Evolutionary conservation across 2,888 invertebrate genomes (phyloP).

Genomic region (Euzetes globulus): DNA sequence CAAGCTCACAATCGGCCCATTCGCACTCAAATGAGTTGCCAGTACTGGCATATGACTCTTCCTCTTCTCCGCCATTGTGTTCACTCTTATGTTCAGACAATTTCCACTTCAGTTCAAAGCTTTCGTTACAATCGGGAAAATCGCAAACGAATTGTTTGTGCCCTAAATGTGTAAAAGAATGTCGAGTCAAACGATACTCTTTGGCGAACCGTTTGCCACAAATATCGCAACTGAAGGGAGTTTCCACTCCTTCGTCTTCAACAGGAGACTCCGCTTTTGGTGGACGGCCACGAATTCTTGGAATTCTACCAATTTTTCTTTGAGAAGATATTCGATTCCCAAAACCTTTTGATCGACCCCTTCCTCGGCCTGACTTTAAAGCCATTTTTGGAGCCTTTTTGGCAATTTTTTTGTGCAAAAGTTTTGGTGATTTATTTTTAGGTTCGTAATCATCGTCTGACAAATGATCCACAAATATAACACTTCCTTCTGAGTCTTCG

Average conservation of each 20-base stretch:
- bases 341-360: background rate
- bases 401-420: background rate
- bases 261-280: background rate
- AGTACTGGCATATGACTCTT: background rate
- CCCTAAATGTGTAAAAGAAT: background rate
- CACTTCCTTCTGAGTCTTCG: background rate
- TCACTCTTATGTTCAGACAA: background rate
- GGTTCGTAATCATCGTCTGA: conserved; percentile 20
- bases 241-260: background rate
- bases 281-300: background rate
- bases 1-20: conserved; percentile 12
- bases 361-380: background rate
- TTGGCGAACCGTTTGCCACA: conserved; percentile 14
- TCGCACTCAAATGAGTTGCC: background rate
- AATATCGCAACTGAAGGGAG: background rate
- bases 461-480: background rate
- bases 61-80: background rate
- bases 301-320: background rate
- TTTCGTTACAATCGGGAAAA: background rate
- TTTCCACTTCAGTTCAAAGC: conserved; percentile 22
- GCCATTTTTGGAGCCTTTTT: background rate
- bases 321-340: background rate
- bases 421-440: background rate
- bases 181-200: conserved; percentile 12
- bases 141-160: conserved; percentile 14